Conservation (phyloP, 2,113 vertebrate species). For the Acrocephalus arundinaceus region DNA sequence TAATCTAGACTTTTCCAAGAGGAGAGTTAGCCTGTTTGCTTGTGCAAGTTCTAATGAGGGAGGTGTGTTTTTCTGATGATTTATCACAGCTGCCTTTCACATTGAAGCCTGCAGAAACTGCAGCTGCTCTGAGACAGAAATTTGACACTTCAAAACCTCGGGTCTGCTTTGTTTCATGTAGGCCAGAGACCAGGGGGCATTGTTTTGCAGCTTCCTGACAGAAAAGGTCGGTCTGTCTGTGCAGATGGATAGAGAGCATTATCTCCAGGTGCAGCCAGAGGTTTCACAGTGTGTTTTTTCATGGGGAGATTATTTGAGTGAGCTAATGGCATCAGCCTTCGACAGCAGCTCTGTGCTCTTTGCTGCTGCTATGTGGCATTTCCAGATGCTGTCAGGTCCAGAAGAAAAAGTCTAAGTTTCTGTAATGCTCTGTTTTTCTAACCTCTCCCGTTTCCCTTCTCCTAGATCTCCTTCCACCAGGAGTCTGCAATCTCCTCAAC, state of each 20-base stretch:
- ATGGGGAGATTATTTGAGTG: neutral
- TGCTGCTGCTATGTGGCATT: neutral
- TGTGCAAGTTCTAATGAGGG: neutral
- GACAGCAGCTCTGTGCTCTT: neutral
- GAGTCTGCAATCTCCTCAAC: constrained; percentile 81
- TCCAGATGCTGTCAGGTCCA: neutral
- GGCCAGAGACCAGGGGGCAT: neutral
- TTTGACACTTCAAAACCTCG: neutral
- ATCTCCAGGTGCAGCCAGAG: neutral
- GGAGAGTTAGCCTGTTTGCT: neutral
- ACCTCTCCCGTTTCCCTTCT: neutral
- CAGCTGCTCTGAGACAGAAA: neutral
- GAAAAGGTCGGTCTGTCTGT: neutral
- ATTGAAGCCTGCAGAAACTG: neutral
- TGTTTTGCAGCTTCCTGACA: neutral
- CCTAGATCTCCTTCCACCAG: constrained; percentile 81
- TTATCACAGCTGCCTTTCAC: neutral
- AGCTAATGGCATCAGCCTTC: fast-evolving
- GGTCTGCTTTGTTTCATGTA: neutral
- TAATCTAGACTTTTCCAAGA: neutral
- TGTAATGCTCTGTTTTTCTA: neutral
- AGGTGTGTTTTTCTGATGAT: neutral
- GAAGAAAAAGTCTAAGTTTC: neutral
- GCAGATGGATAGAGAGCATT: neutral
- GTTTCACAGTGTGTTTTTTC: neutral